Evolutionary conservation across 2,113 vertebrate species (phyloP).

Genomic region (Panthera uncia): DNA sequence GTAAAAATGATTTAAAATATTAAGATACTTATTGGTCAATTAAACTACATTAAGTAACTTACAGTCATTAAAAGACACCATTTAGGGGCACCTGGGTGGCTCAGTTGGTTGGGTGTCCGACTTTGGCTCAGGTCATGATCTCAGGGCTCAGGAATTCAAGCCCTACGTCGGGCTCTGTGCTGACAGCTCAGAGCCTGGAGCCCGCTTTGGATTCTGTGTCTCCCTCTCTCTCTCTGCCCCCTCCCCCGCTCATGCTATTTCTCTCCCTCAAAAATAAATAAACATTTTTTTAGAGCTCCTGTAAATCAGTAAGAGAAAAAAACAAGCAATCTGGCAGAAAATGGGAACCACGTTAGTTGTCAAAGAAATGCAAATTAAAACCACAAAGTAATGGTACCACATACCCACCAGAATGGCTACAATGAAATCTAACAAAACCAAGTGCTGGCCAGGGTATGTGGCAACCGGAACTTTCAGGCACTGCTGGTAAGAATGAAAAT

Average conservation of each 20-base stretch:
- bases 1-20: not conserved
- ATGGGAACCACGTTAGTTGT: not conserved
- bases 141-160: too few relatives aligned
- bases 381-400: not conserved
- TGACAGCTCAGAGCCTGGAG: too few relatives aligned
- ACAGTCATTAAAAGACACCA: not conserved
- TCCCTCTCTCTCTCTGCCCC: too few relatives aligned
- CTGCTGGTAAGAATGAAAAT: not conserved
- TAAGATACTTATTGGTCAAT: not conserved
- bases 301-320: not conserved
- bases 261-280: too few relatives aligned
- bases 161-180: too few relatives aligned
- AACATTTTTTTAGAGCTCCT: not conserved
- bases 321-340: not conserved
- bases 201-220: too few relatives aligned
- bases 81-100: too few relatives aligned
- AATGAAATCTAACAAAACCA: not conserved
- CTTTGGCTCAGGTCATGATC: too few relatives aligned
- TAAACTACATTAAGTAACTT: not conserved
- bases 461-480: accelerated
- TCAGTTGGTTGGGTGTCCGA: too few relatives aligned
- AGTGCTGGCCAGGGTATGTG: accelerated
- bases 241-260: too few relatives aligned
- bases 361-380: not conserved
- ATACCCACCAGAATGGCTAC: not conserved